Evolutionary conservation across 1,140 invertebrate species (phyloP), one percentile per base, ranked within the genome.

Genomic region (Holotrichia oblita): DNA sequence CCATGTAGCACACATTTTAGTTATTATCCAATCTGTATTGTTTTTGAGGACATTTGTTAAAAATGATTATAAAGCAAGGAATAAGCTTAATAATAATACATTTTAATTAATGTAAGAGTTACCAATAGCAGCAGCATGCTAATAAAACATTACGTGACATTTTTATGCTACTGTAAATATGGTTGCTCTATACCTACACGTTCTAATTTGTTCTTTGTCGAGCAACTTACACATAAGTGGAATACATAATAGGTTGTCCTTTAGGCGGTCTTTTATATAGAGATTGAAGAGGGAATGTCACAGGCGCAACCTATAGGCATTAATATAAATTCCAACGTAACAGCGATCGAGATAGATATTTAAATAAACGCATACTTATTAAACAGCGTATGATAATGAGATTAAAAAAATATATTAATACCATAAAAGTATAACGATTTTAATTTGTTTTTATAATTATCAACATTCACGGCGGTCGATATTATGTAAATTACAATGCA

Each of bases 381-480:
- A n/a, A n/a, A n/a, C n/a, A n/a, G n/a, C n/a, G n/a, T n/a, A n/a
- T n/a, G 44, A 48, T 48, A 48, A 12, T 12, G 12, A n/a, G n/a
- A n/a, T n/a, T 48, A 48, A n/a, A n/a, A n/a, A 48, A 48, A 48
- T 14, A 48, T n/a, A 48, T 48, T 48, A 48, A 48, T 48, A 48
- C 44, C 44, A 48, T 48, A 48, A 48, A 48, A 48, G 44, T 48
- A 48, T 14, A 48, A 48, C 44, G 12, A 48, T 10, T 48, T 48
- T 48, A 48, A 48, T 48, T 10, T 48, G 44, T 48, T 48, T 48
- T 48, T 48, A n/a, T 48, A n/a, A 10, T 10, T n/a, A n/a, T n/a
- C n/a, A n/a, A n/a, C 44, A n/a, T n/a, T n/a, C n/a, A n/a, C 10
- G n/a, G 44, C 12, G 44, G 12, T 48, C n/a, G 44, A 48, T 48